Conservation (phyloP, 2,113 vertebrate genomes). For the rat (Rattus norvegicus) region GRCr8 NC_086039.1:5958501-5959000, state of each 20-base stretch:
- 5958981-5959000: conserved; percentile 34
- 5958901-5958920: neutral
- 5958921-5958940: neutral
- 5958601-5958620: neutral
- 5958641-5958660: neutral
- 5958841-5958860: neutral
- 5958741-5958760: neutral
- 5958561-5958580: conserved; percentile 14
- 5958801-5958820: neutral
- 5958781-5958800: neutral
- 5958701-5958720: neutral
- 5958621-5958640: neutral
- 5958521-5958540: neutral
- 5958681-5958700: neutral
- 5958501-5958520: conserved; percentile 34
- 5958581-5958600: neutral
- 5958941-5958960: neutral
- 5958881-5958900: neutral
- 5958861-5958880: neutral
- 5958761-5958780: neutral
- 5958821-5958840: neutral
- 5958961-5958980: conserved; percentile 53
- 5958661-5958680: neutral
- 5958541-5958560: neutral
- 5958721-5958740: neutral